Evolutionary conservation across 2,113 vertebrate genomes (phyloP).

Genomic region (Nerophis lumbriciformis): DNA sequence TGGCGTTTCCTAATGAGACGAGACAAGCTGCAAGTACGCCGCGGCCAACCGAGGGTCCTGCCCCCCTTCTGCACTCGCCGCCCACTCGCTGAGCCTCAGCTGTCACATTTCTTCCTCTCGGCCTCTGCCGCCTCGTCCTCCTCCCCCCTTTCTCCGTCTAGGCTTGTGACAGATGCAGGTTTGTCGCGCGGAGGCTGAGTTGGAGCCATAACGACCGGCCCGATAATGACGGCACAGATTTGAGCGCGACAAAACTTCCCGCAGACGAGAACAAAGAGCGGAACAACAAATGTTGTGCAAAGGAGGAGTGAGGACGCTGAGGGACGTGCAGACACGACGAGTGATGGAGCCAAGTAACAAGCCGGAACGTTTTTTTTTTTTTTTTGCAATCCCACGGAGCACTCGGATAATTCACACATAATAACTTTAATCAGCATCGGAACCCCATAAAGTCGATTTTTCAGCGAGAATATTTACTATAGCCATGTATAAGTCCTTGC

Average conservation of each 20-base stretch:
- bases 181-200: conserved; percentile 46
- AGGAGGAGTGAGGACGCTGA: conserved; percentile 5
- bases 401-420: conserved; percentile 66
- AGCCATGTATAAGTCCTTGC: conserved; percentile 75
- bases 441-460: conserved; percentile 72
- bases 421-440: conserved; percentile 73
- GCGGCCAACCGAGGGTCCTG: conserved; percentile 65
- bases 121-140: conserved; percentile 15
- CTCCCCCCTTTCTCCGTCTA: not conserved
- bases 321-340: not conserved
- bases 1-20: conserved; percentile 68
- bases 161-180: conserved; percentile 43
- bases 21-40: conserved; percentile 60
- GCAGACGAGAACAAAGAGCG: conserved; percentile 52
- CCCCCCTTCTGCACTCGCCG: conserved; percentile 63
- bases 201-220: conserved; percentile 52
- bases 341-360: conserved; percentile 27
- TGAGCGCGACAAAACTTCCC: conserved; percentile 50
- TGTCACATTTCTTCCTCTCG: conserved; percentile 56
- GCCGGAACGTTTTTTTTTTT: conserved; percentile 4
- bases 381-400: conserved; percentile 37
- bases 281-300: conserved; percentile 32
- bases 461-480: conserved; percentile 75
- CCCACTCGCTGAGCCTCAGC: conserved; percentile 66
- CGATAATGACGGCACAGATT: conserved; percentile 57